Evolutionary conservation across 2,888 invertebrate genomes (phyloP).

Genomic region (Drosophila rubida): DNA sequence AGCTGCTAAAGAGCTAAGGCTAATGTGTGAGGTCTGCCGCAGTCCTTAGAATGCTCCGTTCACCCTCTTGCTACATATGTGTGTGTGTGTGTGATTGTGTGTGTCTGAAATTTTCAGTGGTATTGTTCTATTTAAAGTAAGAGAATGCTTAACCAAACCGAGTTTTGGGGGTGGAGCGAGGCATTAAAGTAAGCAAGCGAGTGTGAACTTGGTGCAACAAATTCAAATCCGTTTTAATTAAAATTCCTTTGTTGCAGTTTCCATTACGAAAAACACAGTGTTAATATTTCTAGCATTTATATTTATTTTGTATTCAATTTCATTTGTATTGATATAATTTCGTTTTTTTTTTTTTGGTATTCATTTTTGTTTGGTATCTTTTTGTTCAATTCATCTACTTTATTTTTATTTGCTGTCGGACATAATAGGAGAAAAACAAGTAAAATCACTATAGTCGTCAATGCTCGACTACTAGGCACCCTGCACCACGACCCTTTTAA

Average conservation of each 20-base stretch:
- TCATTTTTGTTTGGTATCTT: conserved; percentile 9
- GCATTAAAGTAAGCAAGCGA: neutral
- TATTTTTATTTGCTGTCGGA: conserved; percentile 54
- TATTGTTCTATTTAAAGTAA: conserved; percentile 59
- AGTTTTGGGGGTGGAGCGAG: conserved; percentile 27
- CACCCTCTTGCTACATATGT: too few relatives aligned
- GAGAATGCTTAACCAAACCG: conserved; percentile 45
- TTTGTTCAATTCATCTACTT: conserved; percentile 52
- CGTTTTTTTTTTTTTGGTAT: conserved; percentile 4
- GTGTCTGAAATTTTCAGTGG: too few relatives aligned
- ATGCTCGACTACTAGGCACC: too few relatives aligned
- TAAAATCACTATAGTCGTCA: conserved; percentile 6
- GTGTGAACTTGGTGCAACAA: neutral
- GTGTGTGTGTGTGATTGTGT: too few relatives aligned
- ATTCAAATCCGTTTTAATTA: conserved; percentile 43
- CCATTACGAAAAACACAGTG: conserved; percentile 46
- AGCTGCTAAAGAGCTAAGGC: conserved; percentile 36
- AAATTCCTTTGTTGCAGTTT: conserved; percentile 36
- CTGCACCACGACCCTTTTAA: too few relatives aligned
- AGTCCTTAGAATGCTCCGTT: neutral
- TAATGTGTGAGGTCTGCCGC: conserved; percentile 49
- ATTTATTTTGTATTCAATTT: conserved; percentile 69
- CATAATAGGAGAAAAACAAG: conserved; percentile 39
- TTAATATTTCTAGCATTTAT: conserved; percentile 73
- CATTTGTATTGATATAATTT: conserved; percentile 62